Conservation (phyloP, 2,113 vertebrate species). For the Sialia sialis region DNA sequence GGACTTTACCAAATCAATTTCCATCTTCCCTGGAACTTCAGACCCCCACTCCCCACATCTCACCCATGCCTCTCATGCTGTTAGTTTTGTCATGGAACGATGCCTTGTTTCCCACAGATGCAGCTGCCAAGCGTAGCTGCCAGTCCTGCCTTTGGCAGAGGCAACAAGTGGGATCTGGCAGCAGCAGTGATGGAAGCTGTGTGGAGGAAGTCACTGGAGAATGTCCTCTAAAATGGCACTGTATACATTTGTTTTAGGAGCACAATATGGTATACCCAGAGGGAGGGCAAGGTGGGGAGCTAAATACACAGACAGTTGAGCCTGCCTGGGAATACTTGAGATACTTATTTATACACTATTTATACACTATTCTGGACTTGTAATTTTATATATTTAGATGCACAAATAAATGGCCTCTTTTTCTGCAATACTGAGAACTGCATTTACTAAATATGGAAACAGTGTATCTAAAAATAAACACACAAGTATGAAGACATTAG, state of each 20-base stretch:
- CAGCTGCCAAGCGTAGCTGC: neutral
- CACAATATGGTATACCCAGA: neutral
- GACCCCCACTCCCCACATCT: neutral
- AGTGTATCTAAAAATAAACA: slow-evolving; percentile 35
- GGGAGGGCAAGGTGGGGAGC: accelerated
- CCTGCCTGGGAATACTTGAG: neutral
- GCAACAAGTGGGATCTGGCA: neutral
- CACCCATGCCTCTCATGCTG: neutral
- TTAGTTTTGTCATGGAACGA: accelerated
- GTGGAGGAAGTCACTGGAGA: neutral
- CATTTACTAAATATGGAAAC: slow-evolving; percentile 47
- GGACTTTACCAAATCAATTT: neutral
- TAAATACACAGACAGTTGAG: neutral
- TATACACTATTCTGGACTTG: neutral
- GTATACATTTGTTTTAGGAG: neutral
- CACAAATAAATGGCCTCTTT: neutral
- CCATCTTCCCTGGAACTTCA: neutral
- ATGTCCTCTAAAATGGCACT: neutral
- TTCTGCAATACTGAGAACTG: neutral
- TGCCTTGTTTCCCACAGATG: neutral
- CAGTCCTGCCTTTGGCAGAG: neutral
- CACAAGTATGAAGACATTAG: neutral
- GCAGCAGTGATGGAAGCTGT: neutral
- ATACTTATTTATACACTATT: neutral
- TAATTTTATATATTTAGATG: neutral